Base-by-base conservation (phyloP, 2,797 vertebrate species). In the Picus viridis region DNA sequence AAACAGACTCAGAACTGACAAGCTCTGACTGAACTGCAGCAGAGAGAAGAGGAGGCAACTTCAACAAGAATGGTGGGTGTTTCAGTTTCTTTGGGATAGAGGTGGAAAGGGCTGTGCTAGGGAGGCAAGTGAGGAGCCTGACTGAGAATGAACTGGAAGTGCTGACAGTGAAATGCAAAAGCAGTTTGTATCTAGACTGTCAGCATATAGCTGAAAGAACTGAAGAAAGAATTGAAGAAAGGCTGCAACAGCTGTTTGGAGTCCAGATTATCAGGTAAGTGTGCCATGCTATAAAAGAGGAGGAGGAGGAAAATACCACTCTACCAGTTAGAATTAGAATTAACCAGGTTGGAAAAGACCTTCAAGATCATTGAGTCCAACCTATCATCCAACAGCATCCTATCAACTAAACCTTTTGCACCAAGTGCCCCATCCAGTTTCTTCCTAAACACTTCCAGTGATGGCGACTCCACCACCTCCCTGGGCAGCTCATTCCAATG, bases 231-330 rank as follows among this genome's bases (percentile, higher is more conserved):
- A 91, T n/a, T 68, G 11, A 54, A 70, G 23, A 73, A 61, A 2
- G 24, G n/a, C 23, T 79, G 64, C 51, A 85, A 30, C 9, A 62
- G n/a, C 30, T 62, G 18, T 41, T 1, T 26, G 27, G 19, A 76
- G 45, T 39, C 26, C 16, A 64, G 17, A 5, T 86, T 34, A 53
- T 47, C 27, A 80, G 16, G 36, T 13, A 36, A 6, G 12, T 72
- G 22, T 41, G 34, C 79, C 36, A 19, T 61, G 16, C 13, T 62
- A 27, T 23, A 77, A 18, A 72, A 67, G 11, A 84, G 36, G 6
- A 81, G 36, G 6, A 81, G n/a, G 18, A 73, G 6, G 9, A 53
- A 89, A 95, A 90, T 68, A 71, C 47, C 70, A 79, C 10, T 70
- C 43, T 29, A 26, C 7, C 9, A n/a, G 16, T 58, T 56, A 78